These are phyloP conservation scores for Crambe crambe DNA, from an alignment of 37 sponge, comb jelly and placozoan species.

Conservation along the genomic window DNA sequence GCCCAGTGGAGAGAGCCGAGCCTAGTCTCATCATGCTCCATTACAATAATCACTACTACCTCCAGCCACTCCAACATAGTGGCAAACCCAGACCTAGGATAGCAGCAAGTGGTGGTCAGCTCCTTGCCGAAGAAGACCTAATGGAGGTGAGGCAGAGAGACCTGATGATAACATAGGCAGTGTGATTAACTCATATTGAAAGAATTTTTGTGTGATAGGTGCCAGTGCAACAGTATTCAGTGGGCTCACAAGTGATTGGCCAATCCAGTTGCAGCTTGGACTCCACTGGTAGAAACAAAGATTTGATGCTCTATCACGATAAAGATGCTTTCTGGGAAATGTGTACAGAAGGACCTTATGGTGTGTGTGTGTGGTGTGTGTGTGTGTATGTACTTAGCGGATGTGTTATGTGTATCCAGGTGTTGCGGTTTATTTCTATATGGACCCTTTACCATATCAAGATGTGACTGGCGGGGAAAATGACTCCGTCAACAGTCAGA, in stretches of 20 bases:
- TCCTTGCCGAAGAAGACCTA: too few species aligned
- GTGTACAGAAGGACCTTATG: constrained; percentile 33
- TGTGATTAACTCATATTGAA: too few species aligned
- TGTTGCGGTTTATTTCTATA: constrained; percentile 16
- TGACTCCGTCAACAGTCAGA: background rate
- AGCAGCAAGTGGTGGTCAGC: too few species aligned
- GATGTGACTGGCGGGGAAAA: background rate
- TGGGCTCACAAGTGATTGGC: too few species aligned
- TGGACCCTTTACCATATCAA: constrained; percentile 13
- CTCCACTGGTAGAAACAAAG: too few species aligned
- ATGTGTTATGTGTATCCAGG: constrained; percentile 8
- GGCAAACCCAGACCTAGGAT: too few species aligned
- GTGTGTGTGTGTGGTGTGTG: background rate
- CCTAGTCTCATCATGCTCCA: constrained; percentile 27
- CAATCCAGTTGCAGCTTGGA: too few species aligned
- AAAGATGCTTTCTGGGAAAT: constrained; percentile 1
- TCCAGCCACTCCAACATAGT: constrained; percentile 41
- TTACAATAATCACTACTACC: constrained; percentile 42
- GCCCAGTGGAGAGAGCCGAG: background rate
- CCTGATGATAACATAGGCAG: background rate
- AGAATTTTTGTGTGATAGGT: too few species aligned
- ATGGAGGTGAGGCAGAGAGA: too few species aligned
- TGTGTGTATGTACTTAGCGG: too few species aligned
- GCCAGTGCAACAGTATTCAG: too few species aligned
- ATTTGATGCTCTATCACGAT: constrained; percentile 5